Evolutionary conservation across 1,140 invertebrate genomes (phyloP).

Genomic region (Bombus ignitus): DNA sequence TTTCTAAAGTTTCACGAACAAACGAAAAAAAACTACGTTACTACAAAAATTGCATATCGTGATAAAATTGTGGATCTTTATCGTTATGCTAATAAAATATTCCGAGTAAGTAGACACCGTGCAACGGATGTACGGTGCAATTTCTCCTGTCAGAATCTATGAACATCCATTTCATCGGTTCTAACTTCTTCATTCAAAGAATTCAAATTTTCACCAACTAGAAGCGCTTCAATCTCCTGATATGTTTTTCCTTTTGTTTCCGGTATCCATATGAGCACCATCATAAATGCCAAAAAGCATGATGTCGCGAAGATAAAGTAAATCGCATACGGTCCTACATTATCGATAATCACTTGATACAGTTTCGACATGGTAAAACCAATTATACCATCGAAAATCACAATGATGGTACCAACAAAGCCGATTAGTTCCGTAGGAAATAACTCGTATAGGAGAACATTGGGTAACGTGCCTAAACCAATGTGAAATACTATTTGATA

Average conservation of each 20-base stretch:
- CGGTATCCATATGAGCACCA: slow-evolving; percentile 69
- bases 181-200: rapidly evolving
- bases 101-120: not conserved
- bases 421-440: slow-evolving; percentile 89
- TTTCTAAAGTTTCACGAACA: too few species aligned
- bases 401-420: slow-evolving; percentile 86
- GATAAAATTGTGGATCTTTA: not conserved
- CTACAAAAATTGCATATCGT: too few species aligned
- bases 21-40: too few species aligned
- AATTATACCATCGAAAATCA: slow-evolving; percentile 88
- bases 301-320: slow-evolving; percentile 90
- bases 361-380: slow-evolving; percentile 91
- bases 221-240: slow-evolving; percentile 77
- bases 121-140: not conserved
- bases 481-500: slow-evolving; percentile 89
- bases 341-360: slow-evolving; percentile 86
- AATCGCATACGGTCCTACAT: slow-evolving; percentile 86
- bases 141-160: too few species aligned
- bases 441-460: slow-evolving; percentile 89
- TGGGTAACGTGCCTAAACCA: slow-evolving; percentile 89
- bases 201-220: slow-evolving; percentile 10
- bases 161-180: too few species aligned
- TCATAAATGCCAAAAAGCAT: slow-evolving; percentile 78
- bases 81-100: not conserved
- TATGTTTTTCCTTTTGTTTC: slow-evolving; percentile 82